These are phyloP conservation scores for Ericerus pela DNA, from an alignment of 1,140 invertebrate genomes.

Conservation along the genomic window DNA sequence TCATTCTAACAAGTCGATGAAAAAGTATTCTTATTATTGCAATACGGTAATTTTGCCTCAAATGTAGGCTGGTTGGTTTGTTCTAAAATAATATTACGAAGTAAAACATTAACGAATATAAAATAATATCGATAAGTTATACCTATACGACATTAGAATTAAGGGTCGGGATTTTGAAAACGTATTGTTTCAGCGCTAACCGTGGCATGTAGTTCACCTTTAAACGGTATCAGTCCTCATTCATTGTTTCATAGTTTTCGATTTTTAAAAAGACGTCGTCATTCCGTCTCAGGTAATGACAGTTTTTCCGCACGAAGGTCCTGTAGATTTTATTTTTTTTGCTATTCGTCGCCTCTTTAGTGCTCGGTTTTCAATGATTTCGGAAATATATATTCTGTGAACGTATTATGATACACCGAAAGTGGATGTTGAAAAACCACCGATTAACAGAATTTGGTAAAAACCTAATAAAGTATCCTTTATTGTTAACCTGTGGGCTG, in stretches of 20 bases:
- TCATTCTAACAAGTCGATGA: background rate
- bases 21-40: too few relatives aligned
- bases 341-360: background rate
- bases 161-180: background rate
- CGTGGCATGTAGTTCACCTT: background rate
- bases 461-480: too few relatives aligned
- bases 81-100: background rate
- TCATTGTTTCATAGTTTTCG: constrained; percentile 2
- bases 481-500: too few relatives aligned
- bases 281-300: constrained; percentile 1
- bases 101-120: background rate
- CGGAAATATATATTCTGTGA: too few relatives aligned
- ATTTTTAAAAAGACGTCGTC: constrained; percentile 1
- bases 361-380: too few relatives aligned
- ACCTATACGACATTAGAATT: background rate
- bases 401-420: too few relatives aligned
- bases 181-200: constrained; percentile 1
- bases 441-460: too few relatives aligned
- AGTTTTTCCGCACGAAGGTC: too few relatives aligned
- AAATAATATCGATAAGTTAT: background rate
- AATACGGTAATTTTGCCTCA: too few relatives aligned
- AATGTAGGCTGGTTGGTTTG: background rate
- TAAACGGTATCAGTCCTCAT: constrained; percentile 7
- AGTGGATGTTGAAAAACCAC: too few relatives aligned
- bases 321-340: too few relatives aligned